Conservation (phyloP, 2,888 invertebrate species). For the Mycalesis mineus region DNA sequence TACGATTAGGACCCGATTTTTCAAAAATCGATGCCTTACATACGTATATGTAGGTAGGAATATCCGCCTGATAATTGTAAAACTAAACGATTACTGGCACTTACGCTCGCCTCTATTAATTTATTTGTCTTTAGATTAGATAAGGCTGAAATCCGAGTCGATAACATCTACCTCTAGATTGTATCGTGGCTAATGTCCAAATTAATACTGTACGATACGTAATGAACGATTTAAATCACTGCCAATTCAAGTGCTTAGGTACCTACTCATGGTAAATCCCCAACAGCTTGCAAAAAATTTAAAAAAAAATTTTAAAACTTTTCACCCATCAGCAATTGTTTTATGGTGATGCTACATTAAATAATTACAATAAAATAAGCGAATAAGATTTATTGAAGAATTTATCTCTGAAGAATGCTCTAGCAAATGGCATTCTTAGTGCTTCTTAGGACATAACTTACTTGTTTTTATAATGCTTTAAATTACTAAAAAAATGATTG, state of each 20-base stretch:
- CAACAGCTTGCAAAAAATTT: constrained; percentile 3
- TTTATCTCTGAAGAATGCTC: too few species aligned
- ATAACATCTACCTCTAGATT: constrained; percentile 42
- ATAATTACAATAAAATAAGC: too few species aligned
- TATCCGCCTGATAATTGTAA: constrained; percentile 21
- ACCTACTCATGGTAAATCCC: constrained; percentile 17
- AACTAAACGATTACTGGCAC: constrained; percentile 27
- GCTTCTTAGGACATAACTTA: too few species aligned
- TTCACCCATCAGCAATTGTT: too few species aligned
- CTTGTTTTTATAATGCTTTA: too few species aligned
- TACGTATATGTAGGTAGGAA: background rate
- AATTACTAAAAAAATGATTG: too few species aligned
- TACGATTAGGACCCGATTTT: background rate
- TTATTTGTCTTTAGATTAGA: constrained; percentile 50
- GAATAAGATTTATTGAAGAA: too few species aligned
- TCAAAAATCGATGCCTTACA: background rate
- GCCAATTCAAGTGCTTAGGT: constrained; percentile 12
- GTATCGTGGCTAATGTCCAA: constrained; percentile 35
- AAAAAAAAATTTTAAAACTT: too few species aligned
- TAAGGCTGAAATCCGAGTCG: constrained; percentile 43
- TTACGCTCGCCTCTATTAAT: constrained; percentile 44
- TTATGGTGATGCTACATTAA: too few species aligned
- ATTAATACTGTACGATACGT: constrained; percentile 30
- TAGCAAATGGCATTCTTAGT: too few species aligned
- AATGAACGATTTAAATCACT: constrained; percentile 24